Conservation (phyloP, 2,797 vertebrate species). For the Acipenser oxyrinchus region DNA sequence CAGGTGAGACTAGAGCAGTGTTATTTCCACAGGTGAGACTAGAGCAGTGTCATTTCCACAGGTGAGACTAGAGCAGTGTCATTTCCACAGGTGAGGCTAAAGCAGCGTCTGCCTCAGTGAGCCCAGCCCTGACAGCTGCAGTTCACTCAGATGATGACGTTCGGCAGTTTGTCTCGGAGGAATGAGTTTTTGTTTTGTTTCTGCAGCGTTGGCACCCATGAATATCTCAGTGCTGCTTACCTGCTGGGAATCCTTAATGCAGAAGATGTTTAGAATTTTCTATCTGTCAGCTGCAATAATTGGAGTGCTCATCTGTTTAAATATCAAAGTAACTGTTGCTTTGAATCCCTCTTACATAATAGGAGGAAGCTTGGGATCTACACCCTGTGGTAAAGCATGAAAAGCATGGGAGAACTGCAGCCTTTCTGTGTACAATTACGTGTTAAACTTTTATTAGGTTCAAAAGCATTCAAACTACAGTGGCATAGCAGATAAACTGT, state of each 20-base stretch:
- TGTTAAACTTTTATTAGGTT: too few relatives aligned
- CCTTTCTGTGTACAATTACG: too few relatives aligned
- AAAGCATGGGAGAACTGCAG: too few relatives aligned
- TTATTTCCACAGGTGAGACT: too few relatives aligned
- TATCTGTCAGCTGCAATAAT: slow-evolving; percentile 3
- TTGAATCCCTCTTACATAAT: background rate
- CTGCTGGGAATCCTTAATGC: slow-evolving; percentile 39
- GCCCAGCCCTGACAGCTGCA: background rate
- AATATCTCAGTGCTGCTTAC: slow-evolving; percentile 46
- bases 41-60: too few relatives aligned
- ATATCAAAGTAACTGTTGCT: slow-evolving; percentile 4
- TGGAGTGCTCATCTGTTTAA: slow-evolving; percentile 1
- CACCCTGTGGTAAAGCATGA: too few relatives aligned
- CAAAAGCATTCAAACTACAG: too few relatives aligned
- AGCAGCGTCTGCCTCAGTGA: background rate
- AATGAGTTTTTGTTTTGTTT: background rate
- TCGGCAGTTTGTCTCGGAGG: background rate
- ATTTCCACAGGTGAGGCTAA: too few relatives aligned
- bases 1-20: too few relatives aligned
- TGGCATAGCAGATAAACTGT: too few relatives aligned
- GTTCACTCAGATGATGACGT: background rate
- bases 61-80: too few relatives aligned
- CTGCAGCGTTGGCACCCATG: slow-evolving; percentile 38
- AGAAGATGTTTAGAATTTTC: slow-evolving; percentile 1
- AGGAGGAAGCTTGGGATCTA: too few relatives aligned